Evolutionary conservation across 2,113 vertebrate species (phyloP), one percentile per base, ranked within the genome.

Genomic region (Zingel zingel): DNA sequence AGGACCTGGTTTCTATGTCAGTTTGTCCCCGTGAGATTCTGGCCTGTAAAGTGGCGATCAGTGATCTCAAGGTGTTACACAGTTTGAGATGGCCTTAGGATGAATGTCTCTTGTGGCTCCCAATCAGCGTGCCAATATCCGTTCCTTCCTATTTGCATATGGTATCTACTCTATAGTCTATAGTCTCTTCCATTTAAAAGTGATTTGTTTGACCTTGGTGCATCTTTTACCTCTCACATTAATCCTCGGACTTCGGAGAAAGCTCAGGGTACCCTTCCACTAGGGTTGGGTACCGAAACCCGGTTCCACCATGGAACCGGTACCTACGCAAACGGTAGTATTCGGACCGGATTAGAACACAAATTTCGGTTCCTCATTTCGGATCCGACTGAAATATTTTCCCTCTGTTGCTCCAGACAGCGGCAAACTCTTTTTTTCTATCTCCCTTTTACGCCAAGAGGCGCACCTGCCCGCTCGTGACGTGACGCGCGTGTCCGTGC

Each of bases 181-280:
- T n/a, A n/a, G n/a, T n/a, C n/a, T n/a, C 53, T 50, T 74, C 30
- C 4, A 45, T 78, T 81, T 48, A 33, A 23, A 65, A 69, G 48
- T 21, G 56, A 48, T 78, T 77, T 69, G 30, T 71, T 58, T 88
- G 79, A 89, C 86, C 84, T 88, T 88, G 39, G 13, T 47, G 18
- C 1, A n/a, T 54, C 39, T 73, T 87, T 81, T 84, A 69, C 70
- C 16, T 54, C 30, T 74, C 67, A 23, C 27, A 65, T 66, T 62
- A 86, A 90, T 85, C 71, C 63, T 59, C 69, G 2, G 23, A 71
- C 61, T 79, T 78, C 18, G 59, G 25, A 48, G 68, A 56, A 57
- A 84, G 64, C 77, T 64, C 19, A 56, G 68, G 27, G 19, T 33
- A 16, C 19, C 11, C 47, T 56, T 78, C 21, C 66, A 23, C 15